Percentiles rank a stretch among this genome's conserved stretches.
Conservation (phyloP, 2,797 vertebrate genomes). For the Mormyrus proboscirostris region DNA sequence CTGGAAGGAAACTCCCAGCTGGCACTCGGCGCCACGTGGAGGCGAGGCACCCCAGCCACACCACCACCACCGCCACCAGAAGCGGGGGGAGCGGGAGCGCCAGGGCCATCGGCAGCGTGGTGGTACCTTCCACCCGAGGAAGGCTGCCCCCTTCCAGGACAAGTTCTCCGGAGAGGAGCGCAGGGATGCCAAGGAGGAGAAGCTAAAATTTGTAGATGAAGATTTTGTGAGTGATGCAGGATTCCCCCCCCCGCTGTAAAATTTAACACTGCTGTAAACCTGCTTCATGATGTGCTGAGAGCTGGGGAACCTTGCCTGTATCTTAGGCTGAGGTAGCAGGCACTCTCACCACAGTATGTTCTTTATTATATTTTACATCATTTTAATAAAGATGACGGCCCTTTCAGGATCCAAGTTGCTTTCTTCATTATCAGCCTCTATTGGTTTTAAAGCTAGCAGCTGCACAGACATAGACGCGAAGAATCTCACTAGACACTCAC, state of each 20-base stretch:
- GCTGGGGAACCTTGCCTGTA: not conserved
- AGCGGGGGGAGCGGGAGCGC: conserved; percentile 76
- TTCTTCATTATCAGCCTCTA: not conserved
- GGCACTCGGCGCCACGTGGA: conserved; percentile 80
- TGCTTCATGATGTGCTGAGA: not conserved
- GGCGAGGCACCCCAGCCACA: conserved; percentile 61
- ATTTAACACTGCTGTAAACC: not conserved
- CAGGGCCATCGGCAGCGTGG: conserved; percentile 89
- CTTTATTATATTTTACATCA: not conserved
- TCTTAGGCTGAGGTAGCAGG: not conserved
- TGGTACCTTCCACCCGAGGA: conserved; percentile 89
- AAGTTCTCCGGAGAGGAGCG: conserved; percentile 89
- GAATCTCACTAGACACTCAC: not conserved
- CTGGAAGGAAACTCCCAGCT: conserved; percentile 73
- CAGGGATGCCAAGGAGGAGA: conserved; percentile 69
- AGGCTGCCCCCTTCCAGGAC: conserved; percentile 86
- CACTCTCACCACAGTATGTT: not conserved
- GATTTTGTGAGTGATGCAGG: conserved; percentile 86
- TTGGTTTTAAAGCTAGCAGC: not conserved
- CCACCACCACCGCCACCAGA: conserved; percentile 62
- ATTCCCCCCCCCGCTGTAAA: not conserved
- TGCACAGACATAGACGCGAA: not conserved
- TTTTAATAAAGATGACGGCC: not conserved
- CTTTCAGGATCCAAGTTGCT: not conserved
- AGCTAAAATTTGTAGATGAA: conserved; percentile 96